Percentiles rank a stretch among this genome's conserved stretches.
phyloP scores from a whole-genome alignment of 2,797 vertebrate species.

The Scolopax rusticola region DNA sequence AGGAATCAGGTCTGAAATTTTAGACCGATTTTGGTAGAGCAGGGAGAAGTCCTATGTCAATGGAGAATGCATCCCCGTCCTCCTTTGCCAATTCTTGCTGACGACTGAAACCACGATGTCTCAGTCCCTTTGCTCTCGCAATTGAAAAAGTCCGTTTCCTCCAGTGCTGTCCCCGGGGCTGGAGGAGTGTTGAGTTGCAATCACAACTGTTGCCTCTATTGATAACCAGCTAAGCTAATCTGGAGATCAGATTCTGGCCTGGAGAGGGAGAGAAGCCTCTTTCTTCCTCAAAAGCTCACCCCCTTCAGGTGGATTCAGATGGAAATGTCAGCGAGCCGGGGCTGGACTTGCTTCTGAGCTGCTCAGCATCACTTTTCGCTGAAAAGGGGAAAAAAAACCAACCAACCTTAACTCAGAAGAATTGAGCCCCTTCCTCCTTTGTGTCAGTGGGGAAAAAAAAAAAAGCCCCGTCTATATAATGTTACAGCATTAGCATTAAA shows the following conservation, averaged over 20 bases:
- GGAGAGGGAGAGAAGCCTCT: slow-evolving; percentile 76
- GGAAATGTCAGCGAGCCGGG: slow-evolving; percentile 84
- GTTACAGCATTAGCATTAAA: slow-evolving; percentile 94
- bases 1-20: slow-evolving; percentile 58
- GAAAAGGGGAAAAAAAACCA: slow-evolving; percentile 27
- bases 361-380: slow-evolving; percentile 80
- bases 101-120: slow-evolving; percentile 64
- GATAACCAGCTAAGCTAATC: slow-evolving; percentile 78
- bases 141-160: slow-evolving; percentile 71
- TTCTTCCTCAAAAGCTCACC: slow-evolving; percentile 81
- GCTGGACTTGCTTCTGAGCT: slow-evolving; percentile 76
- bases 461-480: slow-evolving; percentile 81
- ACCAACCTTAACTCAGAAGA: slow-evolving; percentile 46
- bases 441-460: slow-evolving; percentile 57
- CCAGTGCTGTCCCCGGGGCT: slow-evolving; percentile 43
- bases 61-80: slow-evolving; percentile 69
- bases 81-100: slow-evolving; percentile 66
- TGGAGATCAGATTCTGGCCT: slow-evolving; percentile 80
- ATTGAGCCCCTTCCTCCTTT: slow-evolving; percentile 82
- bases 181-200: slow-evolving; percentile 74
- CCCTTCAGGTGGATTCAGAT: slow-evolving; percentile 84
- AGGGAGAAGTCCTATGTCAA: slow-evolving; percentile 66
- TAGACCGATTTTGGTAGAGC: slow-evolving; percentile 55
- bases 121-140: slow-evolving; percentile 64
- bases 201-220: slow-evolving; percentile 73